Conservation (phyloP, 2,888 invertebrate genomes). For the Scaptomyza caliginosa region DNA sequence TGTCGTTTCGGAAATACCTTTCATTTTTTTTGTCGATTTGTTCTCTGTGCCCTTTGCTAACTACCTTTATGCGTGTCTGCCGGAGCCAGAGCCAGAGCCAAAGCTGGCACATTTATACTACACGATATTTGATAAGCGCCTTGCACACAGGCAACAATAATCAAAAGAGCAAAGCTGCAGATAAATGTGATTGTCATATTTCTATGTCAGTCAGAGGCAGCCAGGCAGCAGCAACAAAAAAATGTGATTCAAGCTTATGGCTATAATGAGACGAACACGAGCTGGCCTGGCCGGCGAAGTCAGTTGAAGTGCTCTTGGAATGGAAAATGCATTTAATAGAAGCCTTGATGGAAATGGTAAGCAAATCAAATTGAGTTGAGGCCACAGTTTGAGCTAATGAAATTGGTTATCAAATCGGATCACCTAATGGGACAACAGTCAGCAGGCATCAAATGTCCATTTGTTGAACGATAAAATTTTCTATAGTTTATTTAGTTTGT, state of each 20-base stretch:
- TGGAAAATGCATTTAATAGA: conserved; percentile 38
- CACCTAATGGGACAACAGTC: background rate
- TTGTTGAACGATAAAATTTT: background rate
- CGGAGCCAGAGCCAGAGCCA: no score
- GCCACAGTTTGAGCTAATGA: conserved; percentile 1
- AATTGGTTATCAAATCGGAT: conserved; percentile 13
- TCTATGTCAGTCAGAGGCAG: conserved; percentile 20
- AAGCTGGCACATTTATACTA: conserved; percentile 59
- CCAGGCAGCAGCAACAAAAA: background rate
- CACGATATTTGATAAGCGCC: conserved; percentile 62
- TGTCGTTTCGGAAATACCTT: conserved; percentile 62
- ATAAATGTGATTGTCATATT: conserved; percentile 56
- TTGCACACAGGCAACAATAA: conserved; percentile 21
- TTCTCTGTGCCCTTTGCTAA: conserved; percentile 43
- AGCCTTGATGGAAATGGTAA: conserved; percentile 11
- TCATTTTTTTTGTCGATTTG: conserved; percentile 49
- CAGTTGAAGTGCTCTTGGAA: background rate
- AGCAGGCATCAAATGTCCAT: background rate
- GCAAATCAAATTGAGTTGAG: conserved; percentile 21
- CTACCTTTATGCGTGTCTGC: conserved; percentile 69
- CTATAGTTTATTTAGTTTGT: background rate
- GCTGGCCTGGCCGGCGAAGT: background rate
- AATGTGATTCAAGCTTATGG: conserved; percentile 5
- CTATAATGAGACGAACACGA: conserved; percentile 23
- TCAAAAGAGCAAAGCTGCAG: conserved; percentile 6